Evolutionary conservation across 2,113 vertebrate species (phyloP).

Genomic region (Vanacampus margaritifer): DNA sequence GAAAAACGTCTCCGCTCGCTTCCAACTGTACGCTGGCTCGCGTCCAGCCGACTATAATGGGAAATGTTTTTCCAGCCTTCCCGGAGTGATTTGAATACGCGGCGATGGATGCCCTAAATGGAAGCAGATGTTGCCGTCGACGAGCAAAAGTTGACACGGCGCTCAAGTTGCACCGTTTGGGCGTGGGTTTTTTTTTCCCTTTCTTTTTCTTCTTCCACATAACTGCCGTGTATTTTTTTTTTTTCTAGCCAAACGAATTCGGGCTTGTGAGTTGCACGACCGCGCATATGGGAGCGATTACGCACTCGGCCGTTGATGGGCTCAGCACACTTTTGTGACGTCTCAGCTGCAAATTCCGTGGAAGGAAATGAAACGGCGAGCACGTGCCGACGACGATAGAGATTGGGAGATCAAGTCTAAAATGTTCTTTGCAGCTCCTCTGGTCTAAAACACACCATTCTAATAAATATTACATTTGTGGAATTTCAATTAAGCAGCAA

Average conservation of each 20-base stretch:
- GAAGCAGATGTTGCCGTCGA: slow-evolving; percentile 71
- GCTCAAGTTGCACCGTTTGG: slow-evolving; percentile 67
- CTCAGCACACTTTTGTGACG: slow-evolving; percentile 22
- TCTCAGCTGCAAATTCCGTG: neutral
- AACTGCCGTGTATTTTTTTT: slow-evolving; percentile 58
- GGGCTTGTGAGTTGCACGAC: slow-evolving; percentile 33
- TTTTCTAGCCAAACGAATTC: slow-evolving; percentile 29
- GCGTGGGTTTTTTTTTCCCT: slow-evolving; percentile 11
- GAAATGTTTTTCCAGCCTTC: slow-evolving; percentile 62
- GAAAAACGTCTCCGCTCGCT: slow-evolving; percentile 14
- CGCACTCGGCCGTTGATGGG: slow-evolving; percentile 55
- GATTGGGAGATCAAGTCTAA: too few species aligned
- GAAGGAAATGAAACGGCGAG: too few species aligned
- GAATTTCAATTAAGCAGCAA: too few species aligned
- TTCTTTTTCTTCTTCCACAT: slow-evolving; percentile 46
- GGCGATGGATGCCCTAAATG: slow-evolving; percentile 69
- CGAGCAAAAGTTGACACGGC: slow-evolving; percentile 66
- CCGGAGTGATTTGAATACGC: slow-evolving; percentile 61
- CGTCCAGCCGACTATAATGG: slow-evolving; percentile 60
- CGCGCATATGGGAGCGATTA: slow-evolving; percentile 76
- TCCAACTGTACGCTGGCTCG: slow-evolving; percentile 35
- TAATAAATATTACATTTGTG: too few species aligned
- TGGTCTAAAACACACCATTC: too few species aligned
- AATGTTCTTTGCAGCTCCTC: too few species aligned
- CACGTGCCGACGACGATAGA: too few species aligned